Evolutionary conservation across 2,113 vertebrate species (phyloP).

Genomic region (Pseudorectes ferrugineus): DNA sequence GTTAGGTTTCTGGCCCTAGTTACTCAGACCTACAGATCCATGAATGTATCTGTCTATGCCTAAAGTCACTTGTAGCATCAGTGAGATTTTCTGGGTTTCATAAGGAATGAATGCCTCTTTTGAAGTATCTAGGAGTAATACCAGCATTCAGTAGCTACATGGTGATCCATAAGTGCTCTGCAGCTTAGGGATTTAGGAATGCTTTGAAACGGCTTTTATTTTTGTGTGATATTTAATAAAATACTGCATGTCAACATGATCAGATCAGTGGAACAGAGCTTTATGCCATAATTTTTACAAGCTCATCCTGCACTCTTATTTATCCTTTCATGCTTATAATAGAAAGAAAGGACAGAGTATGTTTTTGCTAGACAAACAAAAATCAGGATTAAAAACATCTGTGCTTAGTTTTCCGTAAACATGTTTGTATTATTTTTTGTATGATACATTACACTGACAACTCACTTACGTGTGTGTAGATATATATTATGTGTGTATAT

Average conservation of each 20-base stretch:
- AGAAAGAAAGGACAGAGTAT: neutral
- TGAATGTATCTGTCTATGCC: neutral
- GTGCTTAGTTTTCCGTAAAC: neutral
- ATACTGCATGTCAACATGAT: neutral
- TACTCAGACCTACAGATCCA: neutral
- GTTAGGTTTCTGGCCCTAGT: neutral
- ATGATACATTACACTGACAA: neutral
- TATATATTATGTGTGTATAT: fast-evolving
- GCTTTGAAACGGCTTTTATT: neutral
- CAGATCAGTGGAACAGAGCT: neutral
- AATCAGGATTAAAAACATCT: neutral
- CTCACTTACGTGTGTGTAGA: neutral
- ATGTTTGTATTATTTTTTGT: neutral
- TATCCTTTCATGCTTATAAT: neutral
- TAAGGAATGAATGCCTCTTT: neutral
- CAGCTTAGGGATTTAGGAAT: neutral
- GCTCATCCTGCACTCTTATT: fast-evolving
- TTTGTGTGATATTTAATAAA: neutral
- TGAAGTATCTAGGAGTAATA: neutral
- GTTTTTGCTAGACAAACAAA: neutral
- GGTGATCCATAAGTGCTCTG: neutral
- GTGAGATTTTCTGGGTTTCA: neutral
- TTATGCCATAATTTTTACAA: neutral
- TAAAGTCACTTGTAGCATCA: neutral
- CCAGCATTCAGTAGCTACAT: neutral